A percentile compares a stretch with the other conserved stretches of the same genome.
Evolutionary conservation across 2,797 vertebrate species (phyloP).

Genomic region (Hypotaenidia okinawae): DNA sequence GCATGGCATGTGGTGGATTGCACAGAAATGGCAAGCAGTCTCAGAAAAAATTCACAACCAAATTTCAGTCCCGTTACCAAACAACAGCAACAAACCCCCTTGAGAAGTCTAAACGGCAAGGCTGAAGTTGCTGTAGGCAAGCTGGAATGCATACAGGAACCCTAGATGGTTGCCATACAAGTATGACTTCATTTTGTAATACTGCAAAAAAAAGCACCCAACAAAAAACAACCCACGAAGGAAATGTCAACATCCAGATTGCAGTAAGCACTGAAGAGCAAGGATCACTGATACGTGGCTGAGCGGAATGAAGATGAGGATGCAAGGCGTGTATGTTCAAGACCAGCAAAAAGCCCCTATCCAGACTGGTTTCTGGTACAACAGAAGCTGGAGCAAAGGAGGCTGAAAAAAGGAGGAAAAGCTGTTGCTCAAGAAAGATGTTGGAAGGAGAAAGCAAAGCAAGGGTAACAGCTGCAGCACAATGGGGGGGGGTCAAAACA

Average conservation of each 20-base stretch:
- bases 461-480: not conserved
- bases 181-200: not conserved
- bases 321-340: not conserved
- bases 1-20: conserved; percentile 29
- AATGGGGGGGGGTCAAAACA: not conserved
- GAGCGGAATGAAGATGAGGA: not conserved
- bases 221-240: not conserved
- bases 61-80: not conserved
- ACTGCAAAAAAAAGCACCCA: not conserved
- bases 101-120: not conserved
- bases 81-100: not conserved
- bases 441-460: not conserved
- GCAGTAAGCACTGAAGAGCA: not conserved
- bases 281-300: not conserved
- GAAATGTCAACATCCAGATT: not conserved
- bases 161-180: rapidly evolving
- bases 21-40: conserved; percentile 37
- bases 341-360: not conserved
- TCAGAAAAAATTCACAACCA: not conserved
- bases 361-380: not conserved
- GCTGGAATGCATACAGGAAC: not conserved
- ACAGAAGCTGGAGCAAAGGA: rapidly evolving
- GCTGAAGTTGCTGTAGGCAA: not conserved
- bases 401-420: not conserved
- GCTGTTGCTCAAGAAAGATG: not conserved